These are phyloP conservation scores for Talpa occidentalis DNA, from an alignment of 2,113 vertebrate genomes.

Conservation along the genomic window DNA sequence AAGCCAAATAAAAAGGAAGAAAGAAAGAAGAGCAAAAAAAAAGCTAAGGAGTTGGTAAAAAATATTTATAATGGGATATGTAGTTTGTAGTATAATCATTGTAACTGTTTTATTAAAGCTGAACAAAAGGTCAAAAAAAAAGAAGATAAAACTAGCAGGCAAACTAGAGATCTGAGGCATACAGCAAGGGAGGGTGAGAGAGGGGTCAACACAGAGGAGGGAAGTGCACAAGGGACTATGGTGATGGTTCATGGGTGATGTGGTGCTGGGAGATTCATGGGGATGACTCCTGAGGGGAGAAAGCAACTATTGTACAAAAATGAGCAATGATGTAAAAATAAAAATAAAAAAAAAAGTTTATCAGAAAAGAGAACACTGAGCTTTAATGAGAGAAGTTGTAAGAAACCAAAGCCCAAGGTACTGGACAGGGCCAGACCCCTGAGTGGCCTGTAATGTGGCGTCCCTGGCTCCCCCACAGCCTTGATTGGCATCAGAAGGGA, in stretches of 20 bases:
- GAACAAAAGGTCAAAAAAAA: background rate
- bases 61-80: background rate
- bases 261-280: no score
- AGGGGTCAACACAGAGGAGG: no score
- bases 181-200: no score
- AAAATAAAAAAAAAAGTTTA: no score
- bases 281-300: no score
- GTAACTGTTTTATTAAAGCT: slow-evolving; percentile 3
- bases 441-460: background rate
- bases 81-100: background rate
- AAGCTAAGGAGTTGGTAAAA: background rate
- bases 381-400: background rate
- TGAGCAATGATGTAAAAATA: no score
- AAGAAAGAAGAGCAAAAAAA: background rate
- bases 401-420: background rate
- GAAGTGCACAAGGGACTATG: no score
- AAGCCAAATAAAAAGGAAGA: background rate
- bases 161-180: no score
- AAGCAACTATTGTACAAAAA: no score
- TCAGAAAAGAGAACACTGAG: background rate
- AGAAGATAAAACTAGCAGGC: no score
- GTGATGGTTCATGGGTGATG: no score
- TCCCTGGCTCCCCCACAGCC: background rate
- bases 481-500: accelerated
- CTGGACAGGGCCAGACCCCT: background rate